Conservation (phyloP, 2,888 invertebrate species). For the Drosophila meridionalis region DNA sequence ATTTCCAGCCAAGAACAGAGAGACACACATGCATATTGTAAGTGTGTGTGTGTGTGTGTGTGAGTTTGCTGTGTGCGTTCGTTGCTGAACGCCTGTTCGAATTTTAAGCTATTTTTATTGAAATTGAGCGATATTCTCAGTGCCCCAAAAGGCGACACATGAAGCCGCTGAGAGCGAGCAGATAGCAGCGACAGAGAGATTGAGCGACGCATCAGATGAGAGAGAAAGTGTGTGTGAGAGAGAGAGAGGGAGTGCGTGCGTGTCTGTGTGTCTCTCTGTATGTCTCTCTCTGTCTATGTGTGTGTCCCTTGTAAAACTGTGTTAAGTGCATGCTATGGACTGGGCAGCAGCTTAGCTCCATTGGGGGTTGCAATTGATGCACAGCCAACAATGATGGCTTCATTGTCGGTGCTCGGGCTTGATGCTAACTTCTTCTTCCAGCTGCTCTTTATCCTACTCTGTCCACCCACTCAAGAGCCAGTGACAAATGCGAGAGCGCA, state of each 20-base stretch:
- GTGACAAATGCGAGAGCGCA: neutral
- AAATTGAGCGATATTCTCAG: conserved; percentile 76
- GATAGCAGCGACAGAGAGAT: conserved; percentile 20
- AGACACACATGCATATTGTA: neutral
- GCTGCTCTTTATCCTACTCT: neutral
- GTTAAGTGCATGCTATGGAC: conserved; percentile 66
- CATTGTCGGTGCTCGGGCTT: conserved; percentile 58
- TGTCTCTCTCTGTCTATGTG: neutral
- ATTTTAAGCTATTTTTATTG: conserved; percentile 82
- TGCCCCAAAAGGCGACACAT: conserved; percentile 44
- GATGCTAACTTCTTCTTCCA: conserved; percentile 3
- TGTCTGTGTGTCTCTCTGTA: neutral
- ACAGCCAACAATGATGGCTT: conserved; percentile 61
- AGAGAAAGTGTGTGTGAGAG: conserved; percentile 22
- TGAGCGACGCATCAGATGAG: conserved; percentile 14
- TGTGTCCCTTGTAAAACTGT: conserved; percentile 58
- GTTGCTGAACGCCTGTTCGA: conserved; percentile 73
- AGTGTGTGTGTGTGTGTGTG: conserved; percentile 15
- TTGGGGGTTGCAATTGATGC: conserved; percentile 59
- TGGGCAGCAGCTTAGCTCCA: conserved; percentile 41
- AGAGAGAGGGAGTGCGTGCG: conserved; percentile 22
- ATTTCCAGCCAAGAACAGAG: conserved; percentile 39
- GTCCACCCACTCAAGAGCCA: conserved; percentile 34
- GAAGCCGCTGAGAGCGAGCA: conserved; percentile 40
- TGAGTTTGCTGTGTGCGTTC: conserved; percentile 31